These are phyloP conservation scores for Melospiza georgiana DNA, from an alignment of 2,113 vertebrate species.

Conservation along the genomic window DNA sequence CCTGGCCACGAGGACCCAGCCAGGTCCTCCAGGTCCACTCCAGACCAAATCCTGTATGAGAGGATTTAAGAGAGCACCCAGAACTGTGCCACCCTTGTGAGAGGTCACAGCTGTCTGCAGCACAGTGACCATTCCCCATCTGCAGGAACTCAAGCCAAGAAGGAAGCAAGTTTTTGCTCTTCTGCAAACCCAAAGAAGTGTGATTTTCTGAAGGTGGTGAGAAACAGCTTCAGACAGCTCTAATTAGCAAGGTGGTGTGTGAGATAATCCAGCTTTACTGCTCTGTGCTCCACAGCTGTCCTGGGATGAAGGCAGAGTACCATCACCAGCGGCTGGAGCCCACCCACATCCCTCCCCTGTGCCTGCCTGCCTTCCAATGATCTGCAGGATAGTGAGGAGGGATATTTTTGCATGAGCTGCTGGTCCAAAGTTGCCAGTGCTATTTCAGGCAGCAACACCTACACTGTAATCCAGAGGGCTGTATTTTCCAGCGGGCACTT, in stretches of 20 bases:
- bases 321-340: accelerated
- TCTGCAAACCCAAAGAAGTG: constrained; percentile 9
- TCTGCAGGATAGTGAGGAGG: not conserved
- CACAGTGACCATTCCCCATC: not conserved
- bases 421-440: not conserved
- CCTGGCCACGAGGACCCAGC: not conserved
- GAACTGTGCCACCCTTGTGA: accelerated
- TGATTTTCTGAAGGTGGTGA: constrained; percentile 67
- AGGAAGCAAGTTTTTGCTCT: constrained; percentile 13
- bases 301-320: not conserved
- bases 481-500: constrained; percentile 30
- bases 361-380: not conserved
- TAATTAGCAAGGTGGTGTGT: not conserved
- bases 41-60: not conserved
- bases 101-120: not conserved
- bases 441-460: constrained; percentile 61
- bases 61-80: not conserved
- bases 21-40: no score
- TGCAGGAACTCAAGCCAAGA: constrained; percentile 8
- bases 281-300: constrained; percentile 19
- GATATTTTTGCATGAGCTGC: constrained; percentile 34
- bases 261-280: constrained; percentile 19
- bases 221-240: constrained; percentile 44
- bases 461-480: constrained; percentile 40
- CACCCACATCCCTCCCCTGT: not conserved